Evolutionary conservation across 2,888 invertebrate species (phyloP), one percentile per base, ranked within the genome.

Genomic region (Harmothoe impar): DNA sequence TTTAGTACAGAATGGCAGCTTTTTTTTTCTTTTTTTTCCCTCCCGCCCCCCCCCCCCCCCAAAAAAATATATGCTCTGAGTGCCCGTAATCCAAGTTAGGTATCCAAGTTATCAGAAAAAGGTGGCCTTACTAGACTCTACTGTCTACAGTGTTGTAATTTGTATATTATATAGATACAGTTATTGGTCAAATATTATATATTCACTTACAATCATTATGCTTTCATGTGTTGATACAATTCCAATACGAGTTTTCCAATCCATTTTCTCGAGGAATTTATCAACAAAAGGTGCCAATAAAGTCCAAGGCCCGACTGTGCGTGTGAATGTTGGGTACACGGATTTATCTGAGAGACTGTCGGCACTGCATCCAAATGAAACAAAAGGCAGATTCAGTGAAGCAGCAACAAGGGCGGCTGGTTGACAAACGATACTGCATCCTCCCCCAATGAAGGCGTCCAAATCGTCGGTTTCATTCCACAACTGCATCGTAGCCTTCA

Each of bases 251-350:
- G 84, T 84, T 84, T 35, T 84, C 84, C 84, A 84, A 23, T 29
- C 23, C 23, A 84, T 20, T 33, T 0, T 5, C 33, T 84, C 84
- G 7, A 84, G 25, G n/a, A 84, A 43, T 23, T 51, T 17, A 35
- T 84, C 84, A 0, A 51, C 84, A 29, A 72, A 25, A 29, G 72
- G 72, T 0, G 85, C 86, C 5, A 90, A 56, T 15, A 35, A 17
- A 23, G 85, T 25, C 85, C 84, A 90, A 17, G 90, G 85, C 3
- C 90, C 90, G 0, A 90, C 84, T 5, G 90, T 90, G 15, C 90
- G 33, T 33, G 68, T 43, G 62, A 90, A 84, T 25, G 90, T 90
- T 52, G 90, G 90, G 29, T 56, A 56, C 3, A 25, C 15, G 0
- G 35, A 23, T 31, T 85, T 90, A 23, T 90, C 86, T 29, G 90